These are phyloP conservation scores for Meteorus sp. DNA, from an alignment of 1,140 invertebrate species.

Conservation along the genomic window DNA sequence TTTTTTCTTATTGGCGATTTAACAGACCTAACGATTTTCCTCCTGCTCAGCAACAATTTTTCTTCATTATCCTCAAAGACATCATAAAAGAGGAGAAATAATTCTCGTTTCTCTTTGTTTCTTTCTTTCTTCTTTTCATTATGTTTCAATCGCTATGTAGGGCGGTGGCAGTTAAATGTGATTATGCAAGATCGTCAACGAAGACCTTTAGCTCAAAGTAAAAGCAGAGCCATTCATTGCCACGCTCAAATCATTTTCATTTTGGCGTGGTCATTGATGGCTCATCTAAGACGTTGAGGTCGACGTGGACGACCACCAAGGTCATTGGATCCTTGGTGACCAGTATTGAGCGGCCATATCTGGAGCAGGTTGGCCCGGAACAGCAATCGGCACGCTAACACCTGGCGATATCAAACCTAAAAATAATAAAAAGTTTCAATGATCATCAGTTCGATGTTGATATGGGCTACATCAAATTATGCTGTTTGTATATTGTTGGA, in stretches of 20 bases:
- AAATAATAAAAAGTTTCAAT: constrained; percentile 18
- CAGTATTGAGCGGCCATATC: constrained; percentile 71
- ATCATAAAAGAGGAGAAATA: too few species aligned
- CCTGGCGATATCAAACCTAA: constrained; percentile 71
- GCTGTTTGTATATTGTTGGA: neutral
- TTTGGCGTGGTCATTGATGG: constrained; percentile 8
- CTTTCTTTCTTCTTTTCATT: neutral
- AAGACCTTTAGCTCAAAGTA: constrained; percentile 26
- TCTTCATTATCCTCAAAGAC: too few species aligned
- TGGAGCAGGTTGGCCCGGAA: constrained; percentile 64
- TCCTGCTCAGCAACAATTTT: too few species aligned
- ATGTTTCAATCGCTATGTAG: too few species aligned
- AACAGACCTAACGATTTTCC: constrained; percentile 20
- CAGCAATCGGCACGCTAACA: constrained; percentile 71
- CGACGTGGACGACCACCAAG: constrained; percentile 55
- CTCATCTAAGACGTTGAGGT: constrained; percentile 47
- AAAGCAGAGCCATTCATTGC: too few species aligned
- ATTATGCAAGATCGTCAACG: neutral
- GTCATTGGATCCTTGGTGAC: constrained; percentile 67
- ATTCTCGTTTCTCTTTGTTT: neutral
- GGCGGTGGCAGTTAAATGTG: neutral
- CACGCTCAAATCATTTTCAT: too few species aligned
- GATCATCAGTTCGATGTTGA: neutral
- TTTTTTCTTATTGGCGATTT: constrained; percentile 6
- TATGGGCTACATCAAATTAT: too few species aligned